Evolutionary conservation across 2,797 vertebrate genomes (phyloP).

Genomic region (Galago senegalensis): DNA sequence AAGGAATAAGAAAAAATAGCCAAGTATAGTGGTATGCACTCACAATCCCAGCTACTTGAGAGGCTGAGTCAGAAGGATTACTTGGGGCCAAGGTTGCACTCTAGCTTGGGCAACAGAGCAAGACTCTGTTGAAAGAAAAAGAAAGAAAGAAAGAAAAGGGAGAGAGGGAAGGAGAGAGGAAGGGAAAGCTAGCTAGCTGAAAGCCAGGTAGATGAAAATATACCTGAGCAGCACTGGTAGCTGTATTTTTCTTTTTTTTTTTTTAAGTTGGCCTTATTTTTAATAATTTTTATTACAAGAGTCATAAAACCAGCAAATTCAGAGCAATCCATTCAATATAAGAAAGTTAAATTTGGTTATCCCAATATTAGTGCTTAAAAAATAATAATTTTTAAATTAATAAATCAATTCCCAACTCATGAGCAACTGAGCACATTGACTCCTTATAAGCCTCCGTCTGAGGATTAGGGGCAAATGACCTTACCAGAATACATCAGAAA

Average conservation of each 20-base stretch:
- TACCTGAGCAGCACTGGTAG: not conserved
- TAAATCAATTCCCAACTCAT: conserved; percentile 26
- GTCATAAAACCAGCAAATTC: conserved; percentile 51
- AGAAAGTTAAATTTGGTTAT: not conserved
- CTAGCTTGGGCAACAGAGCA: no score
- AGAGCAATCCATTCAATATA: conserved; percentile 1
- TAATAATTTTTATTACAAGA: conserved; percentile 33
- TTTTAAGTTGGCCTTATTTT: not conserved
- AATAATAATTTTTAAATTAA: not conserved
- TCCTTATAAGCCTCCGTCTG: not conserved
- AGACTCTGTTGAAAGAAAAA: no score
- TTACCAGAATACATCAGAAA: conserved; percentile 70
- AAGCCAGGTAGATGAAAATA: not conserved
- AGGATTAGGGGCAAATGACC: conserved; percentile 10
- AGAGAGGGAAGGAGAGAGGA: no score
- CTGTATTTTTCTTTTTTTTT: not conserved
- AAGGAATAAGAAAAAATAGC: no score
- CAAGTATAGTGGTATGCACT: no score
- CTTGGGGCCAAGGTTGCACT: no score
- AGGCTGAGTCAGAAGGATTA: no score
- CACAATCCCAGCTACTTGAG: no score
- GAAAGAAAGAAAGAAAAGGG: no score
- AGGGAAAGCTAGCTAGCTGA: no score
- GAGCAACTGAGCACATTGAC: not conserved
- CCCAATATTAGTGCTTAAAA: not conserved